Evolutionary conservation across 2,797 vertebrate genomes (phyloP).

Genomic region (Denticeps clupeoides): DNA sequence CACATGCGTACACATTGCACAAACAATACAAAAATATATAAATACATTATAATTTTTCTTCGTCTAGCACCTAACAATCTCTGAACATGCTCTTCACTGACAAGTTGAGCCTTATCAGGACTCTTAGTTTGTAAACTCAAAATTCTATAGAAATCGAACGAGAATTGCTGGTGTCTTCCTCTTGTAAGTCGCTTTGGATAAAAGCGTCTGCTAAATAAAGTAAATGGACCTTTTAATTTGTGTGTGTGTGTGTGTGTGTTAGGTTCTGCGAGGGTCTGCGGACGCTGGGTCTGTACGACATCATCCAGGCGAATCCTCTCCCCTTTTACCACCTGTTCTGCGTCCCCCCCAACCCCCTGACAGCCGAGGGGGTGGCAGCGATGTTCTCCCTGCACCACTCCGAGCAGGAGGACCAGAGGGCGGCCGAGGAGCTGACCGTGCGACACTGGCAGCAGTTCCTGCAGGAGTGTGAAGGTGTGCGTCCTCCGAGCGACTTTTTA

Average conservation of each 20-base stretch:
- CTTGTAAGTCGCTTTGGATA: too few relatives aligned
- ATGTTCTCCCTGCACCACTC: constrained; percentile 62
- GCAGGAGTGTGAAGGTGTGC: constrained; percentile 71
- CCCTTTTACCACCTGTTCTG: constrained; percentile 68
- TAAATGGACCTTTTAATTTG: background rate
- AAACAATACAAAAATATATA: too few relatives aligned
- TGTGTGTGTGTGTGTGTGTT: constrained; percentile 2
- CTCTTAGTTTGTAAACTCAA: too few relatives aligned
- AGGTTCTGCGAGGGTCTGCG: constrained; percentile 82
- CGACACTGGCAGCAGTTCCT: constrained; percentile 76
- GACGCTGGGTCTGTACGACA: constrained; percentile 77
- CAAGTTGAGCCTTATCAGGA: too few relatives aligned
- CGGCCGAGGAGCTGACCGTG: constrained; percentile 37
- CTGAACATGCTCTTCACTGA: too few relatives aligned
- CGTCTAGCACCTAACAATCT: too few relatives aligned
- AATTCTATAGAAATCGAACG: too few relatives aligned
- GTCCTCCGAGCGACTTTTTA: too few relatives aligned
- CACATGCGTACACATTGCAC: too few relatives aligned
- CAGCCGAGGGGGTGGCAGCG: constrained; percentile 53
- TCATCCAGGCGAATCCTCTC: constrained; percentile 70
- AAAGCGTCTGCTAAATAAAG: background rate
- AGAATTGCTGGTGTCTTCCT: too few relatives aligned
- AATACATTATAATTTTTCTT: too few relatives aligned
- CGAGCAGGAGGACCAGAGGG: constrained; percentile 35
- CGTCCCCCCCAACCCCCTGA: constrained; percentile 50